phyloP scores from a whole-genome alignment of 2,113 vertebrate species.

The Sakesphorus luctuosus region DNA sequence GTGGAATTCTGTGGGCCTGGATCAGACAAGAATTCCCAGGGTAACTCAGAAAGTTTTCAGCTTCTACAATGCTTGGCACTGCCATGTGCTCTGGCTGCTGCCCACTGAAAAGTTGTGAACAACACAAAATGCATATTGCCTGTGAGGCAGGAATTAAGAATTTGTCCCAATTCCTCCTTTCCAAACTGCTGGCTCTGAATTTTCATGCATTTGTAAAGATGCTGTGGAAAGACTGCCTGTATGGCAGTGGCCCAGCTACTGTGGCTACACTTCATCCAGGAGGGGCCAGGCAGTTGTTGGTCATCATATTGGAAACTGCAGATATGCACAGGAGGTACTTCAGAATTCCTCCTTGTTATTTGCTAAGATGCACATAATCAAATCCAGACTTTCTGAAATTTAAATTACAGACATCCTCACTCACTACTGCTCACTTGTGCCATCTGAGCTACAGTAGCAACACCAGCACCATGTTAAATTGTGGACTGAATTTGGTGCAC shows the following conservation, averaged over 20 bases:
- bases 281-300: neutral
- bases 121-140: neutral
- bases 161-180: neutral
- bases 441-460: neutral
- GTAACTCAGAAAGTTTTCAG: neutral
- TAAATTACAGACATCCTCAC: neutral
- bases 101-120: neutral
- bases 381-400: neutral
- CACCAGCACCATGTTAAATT: accelerated
- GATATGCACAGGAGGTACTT: neutral
- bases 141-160: neutral
- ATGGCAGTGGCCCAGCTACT: neutral
- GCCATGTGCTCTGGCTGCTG: neutral
- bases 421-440: neutral
- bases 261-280: neutral
- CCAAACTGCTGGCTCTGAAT: neutral
- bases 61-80: neutral
- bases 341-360: neutral
- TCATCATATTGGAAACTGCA: neutral
- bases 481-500: neutral
- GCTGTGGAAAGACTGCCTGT: neutral
- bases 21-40: neutral
- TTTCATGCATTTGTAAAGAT: neutral
- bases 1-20: neutral
- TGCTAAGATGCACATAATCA: neutral